A percentile compares a stretch with the other conserved stretches of the same genome.
Evolutionary conservation across 2,888 invertebrate genomes (phyloP).

Genomic region (Pristionchus maxplancki): DNA sequence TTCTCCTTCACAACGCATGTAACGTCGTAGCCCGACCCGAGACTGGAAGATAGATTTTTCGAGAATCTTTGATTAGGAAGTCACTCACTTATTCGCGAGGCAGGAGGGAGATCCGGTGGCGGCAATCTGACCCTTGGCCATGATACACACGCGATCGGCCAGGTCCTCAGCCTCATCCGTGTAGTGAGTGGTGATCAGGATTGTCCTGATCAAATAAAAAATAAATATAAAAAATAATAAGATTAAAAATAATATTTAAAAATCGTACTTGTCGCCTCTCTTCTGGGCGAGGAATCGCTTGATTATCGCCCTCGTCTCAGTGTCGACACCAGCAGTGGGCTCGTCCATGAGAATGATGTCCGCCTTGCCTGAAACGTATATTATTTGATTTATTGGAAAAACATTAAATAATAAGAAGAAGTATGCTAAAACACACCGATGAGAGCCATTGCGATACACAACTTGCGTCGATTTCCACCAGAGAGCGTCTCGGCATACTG

Average conservation of each 20-base stretch:
- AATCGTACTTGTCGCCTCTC: conserved; percentile 56
- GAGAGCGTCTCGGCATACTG: not conserved
- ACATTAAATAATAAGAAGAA: too few relatives aligned
- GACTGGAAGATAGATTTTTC: not conserved
- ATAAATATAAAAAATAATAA: not conserved
- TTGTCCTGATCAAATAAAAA: conserved; percentile 58
- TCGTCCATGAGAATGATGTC: conserved; percentile 72
- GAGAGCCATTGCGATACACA: not conserved
- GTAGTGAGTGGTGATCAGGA: conserved; percentile 74
- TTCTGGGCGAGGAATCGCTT: conserved; percentile 59
- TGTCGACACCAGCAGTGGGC: conserved; percentile 70
- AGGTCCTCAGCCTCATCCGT: conserved; percentile 76
- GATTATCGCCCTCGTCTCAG: conserved; percentile 61
- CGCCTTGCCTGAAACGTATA: conserved; percentile 56
- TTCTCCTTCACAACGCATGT: not conserved
- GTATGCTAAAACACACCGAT: not conserved
- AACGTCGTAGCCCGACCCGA: not conserved
- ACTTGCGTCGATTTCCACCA: not conserved
- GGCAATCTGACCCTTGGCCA: conserved; percentile 69
- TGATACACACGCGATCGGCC: conserved; percentile 72
- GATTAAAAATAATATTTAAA: not conserved
- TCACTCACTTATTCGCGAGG: not conserved
- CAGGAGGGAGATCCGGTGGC: conserved; percentile 62
- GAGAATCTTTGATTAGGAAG: not conserved
- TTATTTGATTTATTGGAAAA: too few relatives aligned